These are phyloP conservation scores for Erebia palarica DNA, from an alignment of 2,888 invertebrate species.

Conservation along the genomic window DNA sequence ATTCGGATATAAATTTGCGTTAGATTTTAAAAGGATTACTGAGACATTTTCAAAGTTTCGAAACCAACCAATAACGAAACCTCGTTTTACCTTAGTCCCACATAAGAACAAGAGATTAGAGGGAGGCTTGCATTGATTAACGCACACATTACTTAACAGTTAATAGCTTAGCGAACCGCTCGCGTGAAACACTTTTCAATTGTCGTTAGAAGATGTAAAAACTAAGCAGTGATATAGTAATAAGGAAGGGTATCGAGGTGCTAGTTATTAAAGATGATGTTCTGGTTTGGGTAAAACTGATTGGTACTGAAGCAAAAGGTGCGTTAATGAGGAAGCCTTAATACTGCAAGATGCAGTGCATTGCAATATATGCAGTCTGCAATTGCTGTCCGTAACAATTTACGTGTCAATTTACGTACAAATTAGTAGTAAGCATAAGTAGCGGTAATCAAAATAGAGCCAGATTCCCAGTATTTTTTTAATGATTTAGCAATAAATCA, in stretches of 20 bases:
- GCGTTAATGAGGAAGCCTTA: too few species aligned
- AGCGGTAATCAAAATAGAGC: too few species aligned
- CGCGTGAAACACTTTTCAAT: conserved; percentile 54
- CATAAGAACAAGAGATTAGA: conserved; percentile 29
- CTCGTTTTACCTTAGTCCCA: conserved; percentile 7
- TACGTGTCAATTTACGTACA: too few species aligned
- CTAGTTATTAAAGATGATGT: neutral
- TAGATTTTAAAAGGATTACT: neutral
- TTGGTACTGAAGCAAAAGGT: too few species aligned
- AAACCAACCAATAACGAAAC: conserved; percentile 8
- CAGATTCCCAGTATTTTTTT: too few species aligned
- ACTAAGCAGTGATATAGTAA: too few species aligned
- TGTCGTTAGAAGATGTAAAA: conserved; percentile 6
- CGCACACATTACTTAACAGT: conserved; percentile 40
- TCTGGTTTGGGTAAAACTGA: neutral
- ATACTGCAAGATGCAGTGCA: too few species aligned
- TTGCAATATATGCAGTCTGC: too few species aligned
- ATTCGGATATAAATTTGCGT: too few species aligned
- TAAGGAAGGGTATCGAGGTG: neutral
- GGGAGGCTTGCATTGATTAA: conserved; percentile 32
- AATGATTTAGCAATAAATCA: too few species aligned
- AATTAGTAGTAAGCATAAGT: too few species aligned
- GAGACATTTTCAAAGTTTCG: neutral
- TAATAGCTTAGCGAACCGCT: conserved; percentile 52
- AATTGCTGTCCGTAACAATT: too few species aligned